Base-by-base conservation (phyloP, 2,113 vertebrate species). In the Malurus melanocephalus region DNA sequence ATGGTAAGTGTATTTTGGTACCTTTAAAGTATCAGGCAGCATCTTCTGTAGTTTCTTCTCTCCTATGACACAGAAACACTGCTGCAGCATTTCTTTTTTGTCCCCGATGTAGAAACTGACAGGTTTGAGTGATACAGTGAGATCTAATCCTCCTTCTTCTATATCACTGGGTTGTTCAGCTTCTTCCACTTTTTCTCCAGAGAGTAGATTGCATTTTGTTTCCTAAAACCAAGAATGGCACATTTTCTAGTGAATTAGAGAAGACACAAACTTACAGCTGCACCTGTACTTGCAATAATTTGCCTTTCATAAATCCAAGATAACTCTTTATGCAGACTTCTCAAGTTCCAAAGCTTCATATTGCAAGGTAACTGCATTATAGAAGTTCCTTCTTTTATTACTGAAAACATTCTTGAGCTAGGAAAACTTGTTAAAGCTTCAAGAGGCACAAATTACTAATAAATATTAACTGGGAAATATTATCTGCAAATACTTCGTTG, bases 21-120 rank as follows among this genome's bases (percentile, higher is more conserved):
- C 99, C 99, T 99, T 99, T 73, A 99, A 97, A 73, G 98, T 97
- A 79, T 99, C 99, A 11, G 99, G 99, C 65, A 99, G 97, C 99
- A 99, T 99, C 94, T 98, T 99, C 72, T 97, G 97, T 11, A 99
- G 96, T 85, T 99, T 99, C 69, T 97, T 98, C 80, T 99, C 99
- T 1, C 99, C 99, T 79, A 99, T 97, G 53, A 99, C 98, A 60
- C 96, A 97, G 89, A 99, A 98, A 90, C 99, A 99, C 87, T 99
- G 99, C 6, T 98, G 97, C 85, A 99, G 98, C 99, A 99, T 99
- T 97, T 99, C 98, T 68, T 94, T 97, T 90, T 98, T 98, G 95
- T 99, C 97, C 4, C 96, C 40, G 16, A 98, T 96, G 69, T 99
- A 99, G 64, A 98, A 98, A 69, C 98, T 98, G 97, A 99, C 98